Evolutionary conservation across 1,140 invertebrate genomes (phyloP).

Genomic region (Mycetomoellerius zeteki): DNA sequence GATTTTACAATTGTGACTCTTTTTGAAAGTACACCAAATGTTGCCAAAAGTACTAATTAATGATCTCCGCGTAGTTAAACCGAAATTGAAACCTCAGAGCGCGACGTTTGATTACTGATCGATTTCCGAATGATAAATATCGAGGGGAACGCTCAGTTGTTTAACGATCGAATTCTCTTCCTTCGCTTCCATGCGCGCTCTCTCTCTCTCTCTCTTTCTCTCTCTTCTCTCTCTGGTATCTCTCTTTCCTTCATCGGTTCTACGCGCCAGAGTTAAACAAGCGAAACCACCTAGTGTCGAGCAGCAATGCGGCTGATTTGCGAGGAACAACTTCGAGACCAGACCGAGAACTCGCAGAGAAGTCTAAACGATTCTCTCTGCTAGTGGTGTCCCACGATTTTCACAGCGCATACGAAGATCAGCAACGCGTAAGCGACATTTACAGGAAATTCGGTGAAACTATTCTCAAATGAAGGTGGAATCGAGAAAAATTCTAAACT

Average conservation of each 20-base stretch:
- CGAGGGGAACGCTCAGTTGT: not conserved
- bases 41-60: not conserved
- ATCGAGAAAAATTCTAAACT: not conserved
- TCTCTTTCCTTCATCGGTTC: conserved; percentile 2
- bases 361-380: conserved; percentile 34
- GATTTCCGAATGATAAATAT: conserved; percentile 54
- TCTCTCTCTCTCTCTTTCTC: not conserved
- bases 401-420: conserved; percentile 13
- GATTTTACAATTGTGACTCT: conserved; percentile 16
- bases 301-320: conserved; percentile 53
- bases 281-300: conserved; percentile 54
- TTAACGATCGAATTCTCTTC: conserved; percentile 28
- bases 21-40: not conserved
- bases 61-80: not conserved
- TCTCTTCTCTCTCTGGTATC: not conserved
- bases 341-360: conserved; percentile 38
- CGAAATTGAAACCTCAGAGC: conserved; percentile 38
- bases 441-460: conserved; percentile 26
- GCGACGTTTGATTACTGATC: conserved; percentile 31
- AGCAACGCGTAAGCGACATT: conserved; percentile 1
- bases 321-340: conserved; percentile 49
- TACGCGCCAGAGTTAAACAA: conserved; percentile 43
- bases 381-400: conserved; percentile 35
- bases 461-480: not conserved
- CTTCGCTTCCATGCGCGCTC: not conserved